Percentiles rank a stretch among this genome's conserved stretches.
phyloP scores from a whole-genome alignment of 2,888 invertebrate genomes.

The Cryptus armator region DNA sequence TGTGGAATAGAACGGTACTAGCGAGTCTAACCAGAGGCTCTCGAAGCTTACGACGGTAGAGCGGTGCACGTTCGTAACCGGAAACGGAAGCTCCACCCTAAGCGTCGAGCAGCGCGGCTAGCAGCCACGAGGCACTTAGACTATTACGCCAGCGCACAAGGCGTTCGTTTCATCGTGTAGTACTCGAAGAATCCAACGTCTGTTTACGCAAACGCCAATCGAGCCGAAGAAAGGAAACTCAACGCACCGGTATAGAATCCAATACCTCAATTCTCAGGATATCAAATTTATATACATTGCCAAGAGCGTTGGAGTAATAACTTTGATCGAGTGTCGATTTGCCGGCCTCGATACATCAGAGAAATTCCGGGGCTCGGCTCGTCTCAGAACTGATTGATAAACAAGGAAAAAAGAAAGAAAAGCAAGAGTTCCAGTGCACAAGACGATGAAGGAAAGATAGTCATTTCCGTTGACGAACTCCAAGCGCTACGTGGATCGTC shows the following conservation, averaged over 20 bases:
- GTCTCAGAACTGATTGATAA: constrained; percentile 5
- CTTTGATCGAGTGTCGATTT: constrained; percentile 10
- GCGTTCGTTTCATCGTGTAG: constrained; percentile 2
- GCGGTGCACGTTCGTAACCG: constrained; percentile 81
- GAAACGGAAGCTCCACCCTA: constrained; percentile 84
- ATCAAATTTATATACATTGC: constrained; percentile 18
- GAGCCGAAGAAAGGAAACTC: constrained; percentile 64
- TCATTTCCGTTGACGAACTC: not conserved
- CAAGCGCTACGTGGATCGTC: not conserved
- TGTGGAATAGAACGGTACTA: constrained; percentile 29
- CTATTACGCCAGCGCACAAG: constrained; percentile 28
- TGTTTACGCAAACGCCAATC: constrained; percentile 52
- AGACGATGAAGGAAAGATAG: no score
- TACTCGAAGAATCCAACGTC: constrained; percentile 66
- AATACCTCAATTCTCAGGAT: not conserved
- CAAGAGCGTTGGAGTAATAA: not conserved
- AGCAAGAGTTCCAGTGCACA: not conserved
- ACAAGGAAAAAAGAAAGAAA: not conserved
- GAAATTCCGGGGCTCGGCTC: constrained; percentile 2
- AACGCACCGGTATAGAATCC: not conserved
- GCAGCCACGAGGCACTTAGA: not conserved
- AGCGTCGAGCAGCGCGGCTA: constrained; percentile 58
- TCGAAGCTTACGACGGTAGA: constrained; percentile 35
- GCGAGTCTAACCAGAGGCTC: constrained; percentile 13
- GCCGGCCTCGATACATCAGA: constrained; percentile 1